Base-by-base conservation (phyloP, 2,888 invertebrate genomes). In the Sarcophaga carnaria region DNA sequence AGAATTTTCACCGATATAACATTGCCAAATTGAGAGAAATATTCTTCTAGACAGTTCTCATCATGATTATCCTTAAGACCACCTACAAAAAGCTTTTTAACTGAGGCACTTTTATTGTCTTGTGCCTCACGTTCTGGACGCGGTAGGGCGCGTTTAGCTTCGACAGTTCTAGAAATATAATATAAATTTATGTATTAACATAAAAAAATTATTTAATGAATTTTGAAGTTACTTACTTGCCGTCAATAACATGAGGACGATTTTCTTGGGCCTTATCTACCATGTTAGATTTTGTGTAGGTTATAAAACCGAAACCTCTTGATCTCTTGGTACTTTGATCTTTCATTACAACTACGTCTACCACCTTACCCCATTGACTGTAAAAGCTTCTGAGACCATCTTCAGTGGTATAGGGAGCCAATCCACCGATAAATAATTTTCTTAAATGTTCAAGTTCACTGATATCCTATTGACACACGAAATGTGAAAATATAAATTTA, bases 301-400 rank as follows among this genome's bases (percentile, higher is more conserved):
- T 99, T 80, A 99, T 98, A 92, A 99, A 99, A 17, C 99, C 99
- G 94, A 99, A 99, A 1, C 99, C 99, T 88, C 99, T 95, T 1
- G 99, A 99, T 80, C 98, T 95, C 91, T 98, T 98, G 0, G 98
- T 98, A 90, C 96, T 96, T 0, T 98, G 97, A 92, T 99, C 98
- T 91, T 98, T 97, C 99, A 99, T 99, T 0, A 99, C 98, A 14
- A 99, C 98, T 2, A 98, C 98, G 93, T 99, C 98, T 0, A 98
- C 98, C 88, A 99, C 97, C 91, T 98, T 98, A 49, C 99, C 99
- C 97, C 98, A 99, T 95, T 98, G 96, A 91, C 97, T 97, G 93
- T 99, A 99, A 93, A 98, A 98, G 86, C 96, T 95, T 91, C 98
- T 97, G 11, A 99, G 93, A 12, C 97, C 97, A 63, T 97, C 96